Evolutionary conservation across 2,797 vertebrate genomes (phyloP).

Genomic region (Toxotes lorentzi): DNA sequence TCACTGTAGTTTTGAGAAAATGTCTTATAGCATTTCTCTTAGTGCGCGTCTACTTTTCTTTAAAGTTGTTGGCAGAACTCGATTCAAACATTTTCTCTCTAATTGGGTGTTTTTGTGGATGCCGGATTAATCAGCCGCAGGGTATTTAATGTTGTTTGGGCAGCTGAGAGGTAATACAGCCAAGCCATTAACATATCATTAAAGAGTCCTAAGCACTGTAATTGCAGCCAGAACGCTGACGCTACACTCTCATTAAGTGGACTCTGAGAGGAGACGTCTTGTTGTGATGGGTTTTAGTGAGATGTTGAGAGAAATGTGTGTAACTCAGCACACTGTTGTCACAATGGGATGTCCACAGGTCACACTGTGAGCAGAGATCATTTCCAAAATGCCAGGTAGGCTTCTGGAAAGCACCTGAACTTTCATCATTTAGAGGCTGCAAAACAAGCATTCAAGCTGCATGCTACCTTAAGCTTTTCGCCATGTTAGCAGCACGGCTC

Average conservation of each 20-base stretch:
- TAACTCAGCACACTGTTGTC: conserved; percentile 70
- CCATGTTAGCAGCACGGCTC: background rate
- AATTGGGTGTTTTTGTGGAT: conserved; percentile 80
- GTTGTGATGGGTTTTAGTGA: conserved; percentile 71
- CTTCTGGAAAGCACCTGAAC: conserved; percentile 31
- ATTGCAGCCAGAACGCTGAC: conserved; percentile 81
- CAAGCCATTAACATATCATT: conserved; percentile 86
- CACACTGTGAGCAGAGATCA: conserved; percentile 51
- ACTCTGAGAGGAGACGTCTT: conserved; percentile 64
- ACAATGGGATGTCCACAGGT: conserved; percentile 63
- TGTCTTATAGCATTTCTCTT: conserved; percentile 16
- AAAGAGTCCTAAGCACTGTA: conserved; percentile 79
- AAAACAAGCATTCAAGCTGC: conserved; percentile 21
- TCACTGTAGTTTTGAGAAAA: conserved; percentile 21
- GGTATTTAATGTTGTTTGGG: conserved; percentile 85
- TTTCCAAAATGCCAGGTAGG: conserved; percentile 44
- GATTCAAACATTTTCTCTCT: conserved; percentile 71
- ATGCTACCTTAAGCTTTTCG: background rate
- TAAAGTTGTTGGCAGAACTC: conserved; percentile 64
- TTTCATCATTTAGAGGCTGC: conserved; percentile 33
- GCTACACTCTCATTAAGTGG: conserved; percentile 79
- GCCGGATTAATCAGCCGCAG: conserved; percentile 79
- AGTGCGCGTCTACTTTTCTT: conserved; percentile 33
- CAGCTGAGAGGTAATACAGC: conserved; percentile 83
- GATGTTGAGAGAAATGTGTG: conserved; percentile 61